Conservation (phyloP, 2,888 invertebrate species). For the Periphyllus acericola region DNA sequence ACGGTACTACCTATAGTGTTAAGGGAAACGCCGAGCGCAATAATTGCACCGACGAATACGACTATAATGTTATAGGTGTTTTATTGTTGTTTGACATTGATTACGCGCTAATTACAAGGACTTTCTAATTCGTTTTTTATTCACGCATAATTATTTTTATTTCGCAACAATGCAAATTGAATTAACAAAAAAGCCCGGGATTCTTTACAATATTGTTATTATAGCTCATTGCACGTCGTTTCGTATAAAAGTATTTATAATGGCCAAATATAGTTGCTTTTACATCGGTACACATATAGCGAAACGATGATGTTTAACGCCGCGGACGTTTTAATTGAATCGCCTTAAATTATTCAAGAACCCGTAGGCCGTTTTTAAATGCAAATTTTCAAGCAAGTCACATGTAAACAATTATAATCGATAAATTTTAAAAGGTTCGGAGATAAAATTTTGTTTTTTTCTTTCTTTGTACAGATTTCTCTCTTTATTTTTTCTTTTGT, state of each 20-base stretch:
- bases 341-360: neutral
- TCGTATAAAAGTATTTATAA: neutral
- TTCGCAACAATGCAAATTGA: constrained; percentile 33
- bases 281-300: neutral
- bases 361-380: neutral
- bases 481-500: constrained; percentile 47
- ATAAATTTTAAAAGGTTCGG: neutral
- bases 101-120: constrained; percentile 47
- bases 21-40: constrained; percentile 18
- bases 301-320: neutral
- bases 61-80: neutral
- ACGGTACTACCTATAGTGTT: no score
- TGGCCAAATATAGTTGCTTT: neutral
- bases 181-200: neutral
- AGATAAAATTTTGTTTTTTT: neutral
- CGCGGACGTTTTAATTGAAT: neutral
- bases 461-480: constrained; percentile 14
- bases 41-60: neutral
- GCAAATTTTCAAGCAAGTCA: neutral
- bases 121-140: constrained; percentile 48
- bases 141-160: constrained; percentile 36
- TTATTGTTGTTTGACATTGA: constrained; percentile 43
- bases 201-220: constrained; percentile 20
- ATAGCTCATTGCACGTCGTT: neutral
- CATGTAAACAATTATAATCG: constrained; percentile 6